These are phyloP conservation scores for Menidia beryllina DNA, from an alignment of 2,113 vertebrate genomes.

Conservation along the genomic window DNA sequence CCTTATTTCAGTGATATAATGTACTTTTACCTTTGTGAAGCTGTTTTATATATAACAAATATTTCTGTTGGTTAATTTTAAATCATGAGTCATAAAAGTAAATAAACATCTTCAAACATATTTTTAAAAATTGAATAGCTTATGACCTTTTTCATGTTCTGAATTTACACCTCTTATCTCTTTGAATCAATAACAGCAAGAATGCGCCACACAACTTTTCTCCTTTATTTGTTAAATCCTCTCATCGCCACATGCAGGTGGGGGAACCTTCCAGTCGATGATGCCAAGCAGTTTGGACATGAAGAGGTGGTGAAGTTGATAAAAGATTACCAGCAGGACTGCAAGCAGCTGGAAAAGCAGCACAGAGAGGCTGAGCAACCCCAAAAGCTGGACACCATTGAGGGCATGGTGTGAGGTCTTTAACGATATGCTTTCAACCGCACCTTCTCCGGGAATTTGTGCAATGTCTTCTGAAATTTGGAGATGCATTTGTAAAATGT, in stretches of 20 bases:
- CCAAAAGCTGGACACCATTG: slow-evolving; percentile 76
- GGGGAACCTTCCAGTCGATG: slow-evolving; percentile 87
- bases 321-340: slow-evolving; percentile 83
- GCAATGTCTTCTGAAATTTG: slow-evolving; percentile 18
- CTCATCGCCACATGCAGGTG: slow-evolving; percentile 74
- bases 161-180: background rate
- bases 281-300: slow-evolving; percentile 86
- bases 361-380: slow-evolving; percentile 46
- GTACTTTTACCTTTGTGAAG: no score
- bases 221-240: background rate
- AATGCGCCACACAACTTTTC: background rate
- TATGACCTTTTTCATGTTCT: no score
- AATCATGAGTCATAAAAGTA: no score
- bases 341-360: slow-evolving; percentile 31
- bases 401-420: slow-evolving; percentile 80
- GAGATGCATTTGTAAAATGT: background rate
- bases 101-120: no score
- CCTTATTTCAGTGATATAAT: no score
- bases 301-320: slow-evolving; percentile 82
- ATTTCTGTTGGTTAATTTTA: no score
- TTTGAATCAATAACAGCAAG: background rate
- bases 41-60: no score
- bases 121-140: no score
- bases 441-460: slow-evolving; percentile 1
- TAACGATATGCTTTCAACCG: background rate